phyloP scores from a whole-genome alignment of 2,888 invertebrate species.

The Netelia inedita region DNA sequence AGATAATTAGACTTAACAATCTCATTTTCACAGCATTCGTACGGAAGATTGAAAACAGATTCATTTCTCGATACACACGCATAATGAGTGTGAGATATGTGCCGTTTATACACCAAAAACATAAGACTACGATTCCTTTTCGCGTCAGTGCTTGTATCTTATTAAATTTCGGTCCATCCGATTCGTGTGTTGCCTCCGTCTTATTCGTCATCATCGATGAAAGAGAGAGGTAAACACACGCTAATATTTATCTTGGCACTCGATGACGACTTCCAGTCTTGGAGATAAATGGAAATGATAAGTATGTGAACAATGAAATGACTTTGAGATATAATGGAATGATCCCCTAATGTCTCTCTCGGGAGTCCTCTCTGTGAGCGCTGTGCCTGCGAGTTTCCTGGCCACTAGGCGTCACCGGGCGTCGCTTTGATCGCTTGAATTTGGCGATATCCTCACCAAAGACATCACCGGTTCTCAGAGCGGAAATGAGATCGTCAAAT shows the following conservation, averaged over 20 bases:
- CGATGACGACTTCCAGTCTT: conserved; percentile 66
- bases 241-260: conserved; percentile 69
- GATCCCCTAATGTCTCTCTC: conserved; percentile 86
- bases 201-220: neutral
- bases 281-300: conserved; percentile 42
- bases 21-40: conserved; percentile 22
- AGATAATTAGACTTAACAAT: conserved; percentile 19
- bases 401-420: conserved; percentile 86
- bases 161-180: conserved; percentile 49
- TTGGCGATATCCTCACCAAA: conserved; percentile 98
- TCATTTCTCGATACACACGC: conserved; percentile 6
- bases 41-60: conserved; percentile 51
- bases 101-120: conserved; percentile 10
- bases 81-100: conserved; percentile 49
- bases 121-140: conserved; percentile 10
- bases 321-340: conserved; percentile 46
- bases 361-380: conserved; percentile 89
- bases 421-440: conserved; percentile 92
- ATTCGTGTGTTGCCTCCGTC: conserved; percentile 29
- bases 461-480: conserved; percentile 96
- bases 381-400: conserved; percentile 88
- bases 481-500: conserved; percentile 98
- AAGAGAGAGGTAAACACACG: conserved; percentile 27
- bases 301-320: neutral
- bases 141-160: neutral